These are phyloP conservation scores for Danio albolineatus DNA, from an alignment of 2,797 vertebrate genomes.

Conservation along the genomic window DNA sequence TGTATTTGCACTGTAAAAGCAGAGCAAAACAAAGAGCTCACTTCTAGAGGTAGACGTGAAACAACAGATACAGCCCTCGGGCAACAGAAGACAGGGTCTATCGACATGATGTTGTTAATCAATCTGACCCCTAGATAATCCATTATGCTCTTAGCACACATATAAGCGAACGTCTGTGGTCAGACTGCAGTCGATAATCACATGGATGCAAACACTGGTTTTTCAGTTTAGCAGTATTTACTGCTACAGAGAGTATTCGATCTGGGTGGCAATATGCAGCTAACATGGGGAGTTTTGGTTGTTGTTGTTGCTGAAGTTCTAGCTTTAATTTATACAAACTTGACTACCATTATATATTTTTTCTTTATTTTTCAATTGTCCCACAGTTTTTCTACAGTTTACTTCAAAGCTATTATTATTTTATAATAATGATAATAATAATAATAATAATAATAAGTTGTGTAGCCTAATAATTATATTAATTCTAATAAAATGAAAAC, in stretches of 20 bases:
- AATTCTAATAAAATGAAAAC: no score
- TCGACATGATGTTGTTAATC: conserved; percentile 24
- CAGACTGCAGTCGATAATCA: conserved; percentile 4
- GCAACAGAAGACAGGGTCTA: conserved; percentile 23
- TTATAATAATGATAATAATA: no score
- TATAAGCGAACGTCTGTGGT: neutral
- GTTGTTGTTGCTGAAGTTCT: no score
- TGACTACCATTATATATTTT: no score
- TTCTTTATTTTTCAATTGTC: no score
- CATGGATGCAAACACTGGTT: neutral
- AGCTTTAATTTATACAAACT: no score
- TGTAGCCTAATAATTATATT: no score
- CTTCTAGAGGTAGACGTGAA: neutral
- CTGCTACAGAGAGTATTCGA: neutral
- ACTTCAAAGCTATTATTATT: no score
- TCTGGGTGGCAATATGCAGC: neutral
- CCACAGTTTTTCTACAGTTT: no score
- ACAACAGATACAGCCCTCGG: neutral
- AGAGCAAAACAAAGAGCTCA: conserved; percentile 1
- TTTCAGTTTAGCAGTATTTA: conserved; percentile 22
- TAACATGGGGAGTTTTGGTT: neutral
- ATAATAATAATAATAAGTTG: no score
- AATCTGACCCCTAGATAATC: conserved; percentile 38
- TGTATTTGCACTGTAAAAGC: neutral
- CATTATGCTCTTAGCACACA: conserved; percentile 17